A percentile compares a stretch with the other conserved stretches of the same genome.
Conservation (phyloP, 2,113 vertebrate genomes). For the Condylura cristata region DNA sequence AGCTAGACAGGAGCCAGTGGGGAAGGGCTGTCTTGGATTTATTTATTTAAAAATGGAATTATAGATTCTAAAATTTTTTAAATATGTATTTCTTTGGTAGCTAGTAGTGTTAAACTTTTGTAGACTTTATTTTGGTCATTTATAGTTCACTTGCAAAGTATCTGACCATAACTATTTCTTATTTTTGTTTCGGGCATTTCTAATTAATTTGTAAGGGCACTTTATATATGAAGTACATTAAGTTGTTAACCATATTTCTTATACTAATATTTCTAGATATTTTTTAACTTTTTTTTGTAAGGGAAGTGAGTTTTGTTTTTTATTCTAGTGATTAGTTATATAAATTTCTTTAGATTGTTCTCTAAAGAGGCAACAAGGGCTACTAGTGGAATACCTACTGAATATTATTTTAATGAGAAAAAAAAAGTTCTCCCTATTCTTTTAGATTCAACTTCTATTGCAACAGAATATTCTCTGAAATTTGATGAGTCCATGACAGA, state of each 20-base stretch:
- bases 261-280: conserved; percentile 43
- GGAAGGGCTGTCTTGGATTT: neutral
- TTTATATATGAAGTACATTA: conserved; percentile 34
- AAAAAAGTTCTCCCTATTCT: conserved; percentile 47
- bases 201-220: neutral
- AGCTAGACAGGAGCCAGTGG: neutral
- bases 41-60: conserved; percentile 20
- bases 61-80: neutral
- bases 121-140: neutral
- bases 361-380: neutral
- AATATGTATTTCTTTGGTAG: conserved; percentile 5
- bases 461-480: conserved; percentile 94
- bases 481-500: conserved; percentile 97
- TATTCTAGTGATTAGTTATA: neutral
- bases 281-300: conserved; percentile 22
- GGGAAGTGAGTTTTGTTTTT: conserved; percentile 4
- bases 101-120: neutral
- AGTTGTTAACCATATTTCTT: conserved; percentile 32
- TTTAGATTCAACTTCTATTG: conserved; percentile 91
- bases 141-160: conserved; percentile 9
- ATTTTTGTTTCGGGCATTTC: neutral
- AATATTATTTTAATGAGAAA: conserved; percentile 24
- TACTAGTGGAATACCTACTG: conserved; percentile 26
- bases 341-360: conserved; percentile 32
- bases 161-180: neutral